Evolutionary conservation across 2,797 vertebrate genomes (phyloP), one percentile per base, ranked within the genome.

Genomic region (Tragopan temminckii): DNA sequence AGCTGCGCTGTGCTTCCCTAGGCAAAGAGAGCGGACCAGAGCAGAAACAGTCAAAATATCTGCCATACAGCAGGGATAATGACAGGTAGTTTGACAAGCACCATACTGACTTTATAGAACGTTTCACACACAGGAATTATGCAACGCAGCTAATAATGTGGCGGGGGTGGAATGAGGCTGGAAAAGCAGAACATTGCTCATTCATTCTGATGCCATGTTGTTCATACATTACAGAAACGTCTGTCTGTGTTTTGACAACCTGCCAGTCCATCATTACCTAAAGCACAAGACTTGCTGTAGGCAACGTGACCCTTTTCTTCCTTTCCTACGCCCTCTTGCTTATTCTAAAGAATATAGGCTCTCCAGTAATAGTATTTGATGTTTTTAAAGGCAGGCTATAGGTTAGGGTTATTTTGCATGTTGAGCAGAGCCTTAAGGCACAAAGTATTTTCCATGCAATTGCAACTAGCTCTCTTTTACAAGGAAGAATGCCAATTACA

Each of bases 71-170:
- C n/a, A n/a, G 15, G 19, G 27, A 87, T 90, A 95, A 95, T 90
- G 93, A 91, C 94, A 96, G 89, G 72, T 92, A 94, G 78, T 69
- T 90, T 94, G 93, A 95, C 94, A 97, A 95, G 92, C 70, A 71
- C 86, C 90, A 82, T 29, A 96, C 66, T 74, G 89, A 91, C 88
- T 95, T 90, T 63, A 84, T 87, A 90, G 80, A 93, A 91, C 87
- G 80, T 96, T 96, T 92, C 87, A 55, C 80, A 79, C 53, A 89
- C 80, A 93, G 84, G 84, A 71, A 92, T 95, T 95, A 95, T 90
- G 72, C 94, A 95, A 84, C 58, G 66, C 79, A 91, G 80, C 88
- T 93, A 95, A 96, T 90, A 84, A 85, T 20, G 1, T 8, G 0
- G 63, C 0, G 4, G 69, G 84, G 87, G 76, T 76, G 79, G 89